Evolutionary conservation across 2,113 vertebrate species (phyloP).

Genomic region (pig (Sus scrofa)): T2T-Sscrofa CM000816.6:49262501-49263000

Average conservation of each 20-base stretch:
- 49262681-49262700: background rate
- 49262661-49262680: background rate
- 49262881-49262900: background rate
- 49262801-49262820: background rate
- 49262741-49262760: conserved; percentile 2
- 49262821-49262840: conserved; percentile 23
- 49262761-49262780: conserved; percentile 43
- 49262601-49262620: background rate
- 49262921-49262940: background rate
- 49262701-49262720: conserved; percentile 29
- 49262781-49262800: background rate
- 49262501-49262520: background rate
- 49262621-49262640: background rate
- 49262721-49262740: conserved; percentile 51
- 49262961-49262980: background rate
- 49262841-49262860: background rate
- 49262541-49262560: background rate
- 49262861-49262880: background rate
- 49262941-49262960: background rate
- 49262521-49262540: background rate
- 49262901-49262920: background rate
- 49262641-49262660: background rate
- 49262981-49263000: conserved; percentile 10
- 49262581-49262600: background rate
- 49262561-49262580: background rate